Percentiles rank a stretch among this genome's conserved stretches.
Conservation (phyloP, 2,888 invertebrate genomes). For the Isotomurus palustris region DNA sequence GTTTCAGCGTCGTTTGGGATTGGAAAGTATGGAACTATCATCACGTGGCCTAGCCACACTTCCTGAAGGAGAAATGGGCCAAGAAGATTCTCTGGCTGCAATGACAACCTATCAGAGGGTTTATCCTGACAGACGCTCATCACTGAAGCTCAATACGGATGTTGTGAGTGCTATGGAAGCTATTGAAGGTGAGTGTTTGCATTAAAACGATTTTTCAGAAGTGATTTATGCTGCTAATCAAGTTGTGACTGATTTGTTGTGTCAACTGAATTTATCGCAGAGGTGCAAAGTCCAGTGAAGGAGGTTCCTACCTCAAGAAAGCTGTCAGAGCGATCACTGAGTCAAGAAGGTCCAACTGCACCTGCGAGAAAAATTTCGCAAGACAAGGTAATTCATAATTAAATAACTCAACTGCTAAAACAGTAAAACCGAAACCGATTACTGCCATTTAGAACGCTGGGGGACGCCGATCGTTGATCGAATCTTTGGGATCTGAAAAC, state of each 20-base stretch:
- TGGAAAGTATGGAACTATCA: constrained; percentile 58
- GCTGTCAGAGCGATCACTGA: constrained; percentile 13
- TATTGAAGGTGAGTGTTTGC: constrained; percentile 75
- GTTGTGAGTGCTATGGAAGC: constrained; percentile 79
- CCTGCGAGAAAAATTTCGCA: not conserved
- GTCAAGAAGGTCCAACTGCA: not conserved
- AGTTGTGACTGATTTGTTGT: too few species aligned
- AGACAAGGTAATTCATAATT: not conserved
- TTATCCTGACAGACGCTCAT: constrained; percentile 75
- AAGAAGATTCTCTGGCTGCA: constrained; percentile 29
- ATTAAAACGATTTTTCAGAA: not conserved
- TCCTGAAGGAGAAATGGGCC: constrained; percentile 63
- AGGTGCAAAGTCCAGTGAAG: constrained; percentile 63
- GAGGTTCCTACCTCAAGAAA: constrained; percentile 51
- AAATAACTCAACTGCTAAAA: not conserved
- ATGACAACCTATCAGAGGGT: constrained; percentile 57
- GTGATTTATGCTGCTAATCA: too few species aligned
- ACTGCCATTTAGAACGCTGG: constrained; percentile 55
- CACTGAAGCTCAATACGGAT: constrained; percentile 70
- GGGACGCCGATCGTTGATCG: constrained; percentile 58
- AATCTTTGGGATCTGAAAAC: constrained; percentile 54
- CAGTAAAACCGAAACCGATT: not conserved
- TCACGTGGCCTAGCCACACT: constrained; percentile 69
- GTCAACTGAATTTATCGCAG: constrained; percentile 51
- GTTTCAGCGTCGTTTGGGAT: constrained; percentile 42